A percentile compares a stretch with the other conserved stretches of the same genome.
phyloP scores from a whole-genome alignment of 2,113 vertebrate genomes.

The Podiceps cristatus region DNA sequence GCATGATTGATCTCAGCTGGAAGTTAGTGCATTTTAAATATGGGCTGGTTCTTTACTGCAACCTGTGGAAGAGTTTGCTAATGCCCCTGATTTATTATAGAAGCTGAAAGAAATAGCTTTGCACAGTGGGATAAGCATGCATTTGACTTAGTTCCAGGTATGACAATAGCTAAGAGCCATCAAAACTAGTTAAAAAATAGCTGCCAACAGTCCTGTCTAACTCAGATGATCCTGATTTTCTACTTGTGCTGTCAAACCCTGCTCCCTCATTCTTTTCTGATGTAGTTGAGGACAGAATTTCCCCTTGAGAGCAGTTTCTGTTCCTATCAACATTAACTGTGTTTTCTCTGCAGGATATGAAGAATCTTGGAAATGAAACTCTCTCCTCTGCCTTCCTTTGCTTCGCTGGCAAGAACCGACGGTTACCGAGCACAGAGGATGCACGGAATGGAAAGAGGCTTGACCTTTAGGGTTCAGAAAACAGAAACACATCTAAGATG shows the following conservation, averaged over 20 bases:
- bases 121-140: neutral
- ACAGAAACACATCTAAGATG: neutral
- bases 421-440: accelerated
- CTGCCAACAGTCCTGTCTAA: neutral
- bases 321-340: neutral
- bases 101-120: neutral
- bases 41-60: neutral
- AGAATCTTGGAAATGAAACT: neutral
- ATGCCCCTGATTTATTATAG: neutral
- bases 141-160: constrained; percentile 47
- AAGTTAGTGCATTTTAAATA: neutral
- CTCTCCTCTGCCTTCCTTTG: neutral
- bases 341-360: neutral
- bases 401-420: neutral
- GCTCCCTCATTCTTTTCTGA: neutral
- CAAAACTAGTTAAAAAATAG: neutral
- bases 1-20: accelerated
- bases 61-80: neutral
- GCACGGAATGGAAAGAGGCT: accelerated
- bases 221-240: neutral
- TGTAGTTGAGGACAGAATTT: neutral
- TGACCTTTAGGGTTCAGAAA: neutral
- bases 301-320: neutral
- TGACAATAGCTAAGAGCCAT: neutral
- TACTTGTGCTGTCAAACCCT: neutral